These are phyloP conservation scores for Pteromalus puparum DNA, from an alignment of 1,140 invertebrate species.

Conservation along the genomic window DNA sequence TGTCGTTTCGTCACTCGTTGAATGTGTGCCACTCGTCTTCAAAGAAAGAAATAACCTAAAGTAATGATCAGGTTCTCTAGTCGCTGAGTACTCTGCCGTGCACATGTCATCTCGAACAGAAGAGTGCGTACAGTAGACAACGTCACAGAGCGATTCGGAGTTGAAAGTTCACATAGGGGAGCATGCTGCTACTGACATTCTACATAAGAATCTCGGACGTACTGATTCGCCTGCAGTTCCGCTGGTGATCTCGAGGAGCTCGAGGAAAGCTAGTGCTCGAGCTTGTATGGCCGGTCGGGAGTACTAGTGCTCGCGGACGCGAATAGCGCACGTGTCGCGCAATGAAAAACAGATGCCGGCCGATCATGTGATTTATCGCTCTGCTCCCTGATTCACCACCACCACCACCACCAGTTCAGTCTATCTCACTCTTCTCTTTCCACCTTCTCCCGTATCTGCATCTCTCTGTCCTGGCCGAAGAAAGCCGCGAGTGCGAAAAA, in stretches of 20 bases:
- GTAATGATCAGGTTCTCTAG: background rate
- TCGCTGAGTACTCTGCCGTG: background rate
- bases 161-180: background rate
- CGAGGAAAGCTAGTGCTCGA: background rate
- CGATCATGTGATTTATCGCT: slow-evolving; percentile 42
- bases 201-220: slow-evolving; percentile 20
- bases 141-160: no score
- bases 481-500: background rate
- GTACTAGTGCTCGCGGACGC: background rate
- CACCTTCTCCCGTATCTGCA: background rate
- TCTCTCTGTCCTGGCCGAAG: background rate
- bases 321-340: background rate
- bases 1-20: no score
- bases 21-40: no score
- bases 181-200: slow-evolving; percentile 37
- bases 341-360: slow-evolving; percentile 18
- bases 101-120: no score
- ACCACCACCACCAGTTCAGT: background rate
- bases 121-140: no score
- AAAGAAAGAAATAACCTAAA: no score
- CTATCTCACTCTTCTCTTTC: background rate
- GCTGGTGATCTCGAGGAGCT: slow-evolving; percentile 19
- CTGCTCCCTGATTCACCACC: background rate
- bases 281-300: background rate
- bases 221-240: slow-evolving; percentile 24